Conservation (phyloP, 2,797 vertebrate genomes). For the Rhyacichthys aspro region DNA sequence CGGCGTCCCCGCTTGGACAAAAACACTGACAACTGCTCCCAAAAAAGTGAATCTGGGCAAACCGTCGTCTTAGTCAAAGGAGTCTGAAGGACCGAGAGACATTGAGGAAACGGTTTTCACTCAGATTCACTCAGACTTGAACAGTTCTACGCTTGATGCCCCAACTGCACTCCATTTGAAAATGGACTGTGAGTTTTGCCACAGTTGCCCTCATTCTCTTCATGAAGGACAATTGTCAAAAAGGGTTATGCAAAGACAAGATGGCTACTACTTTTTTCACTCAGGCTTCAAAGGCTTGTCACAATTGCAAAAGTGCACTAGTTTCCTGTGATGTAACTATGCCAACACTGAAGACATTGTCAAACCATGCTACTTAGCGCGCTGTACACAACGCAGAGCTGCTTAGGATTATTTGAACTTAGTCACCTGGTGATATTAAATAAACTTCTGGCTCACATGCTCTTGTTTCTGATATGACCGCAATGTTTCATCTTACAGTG, state of each 20-base stretch:
- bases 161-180: slow-evolving; percentile 33
- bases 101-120: background rate
- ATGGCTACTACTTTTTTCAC: slow-evolving; percentile 1
- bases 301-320: slow-evolving; percentile 6
- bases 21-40: slow-evolving; percentile 74
- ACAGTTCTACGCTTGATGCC: slow-evolving; percentile 34
- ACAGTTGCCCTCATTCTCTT: slow-evolving; percentile 1
- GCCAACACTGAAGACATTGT: background rate
- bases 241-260: background rate
- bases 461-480: no score
- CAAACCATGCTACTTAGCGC: slow-evolving; percentile 13
- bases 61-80: slow-evolving; percentile 60
- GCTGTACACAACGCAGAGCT: slow-evolving; percentile 17
- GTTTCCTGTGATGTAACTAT: slow-evolving; percentile 10
- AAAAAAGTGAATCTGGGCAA: slow-evolving; percentile 46
- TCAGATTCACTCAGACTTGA: background rate
- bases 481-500: no score
- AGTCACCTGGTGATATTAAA: slow-evolving; percentile 17
- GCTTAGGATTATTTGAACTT: background rate
- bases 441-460: slow-evolving; percentile 12
- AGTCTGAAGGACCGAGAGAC: slow-evolving; percentile 41
- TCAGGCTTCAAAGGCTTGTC: slow-evolving; percentile 7
- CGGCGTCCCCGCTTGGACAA: slow-evolving; percentile 81
- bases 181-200: no score
- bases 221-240: slow-evolving; percentile 10